Conservation (phyloP, 2,888 invertebrate species). For the Euproctis similis region DNA sequence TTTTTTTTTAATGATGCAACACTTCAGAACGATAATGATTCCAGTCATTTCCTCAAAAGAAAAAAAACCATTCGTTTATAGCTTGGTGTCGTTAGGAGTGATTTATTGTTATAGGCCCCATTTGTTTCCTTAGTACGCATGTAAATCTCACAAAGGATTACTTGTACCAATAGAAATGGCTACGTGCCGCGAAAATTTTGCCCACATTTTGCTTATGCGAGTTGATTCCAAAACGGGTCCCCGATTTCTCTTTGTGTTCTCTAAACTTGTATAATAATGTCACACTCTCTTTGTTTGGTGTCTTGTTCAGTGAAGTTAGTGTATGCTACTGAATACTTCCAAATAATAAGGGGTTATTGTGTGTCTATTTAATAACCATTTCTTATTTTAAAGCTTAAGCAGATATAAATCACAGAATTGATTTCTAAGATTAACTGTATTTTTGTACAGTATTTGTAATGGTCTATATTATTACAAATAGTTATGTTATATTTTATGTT, state of each 20-base stretch:
- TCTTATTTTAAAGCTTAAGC: too few relatives aligned
- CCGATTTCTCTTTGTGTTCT: conserved; percentile 1
- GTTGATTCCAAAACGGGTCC: conserved; percentile 4
- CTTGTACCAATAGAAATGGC: conserved; percentile 28
- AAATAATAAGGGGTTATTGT: too few relatives aligned
- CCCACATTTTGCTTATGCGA: conserved; percentile 8
- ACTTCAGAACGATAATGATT: conserved; percentile 8
- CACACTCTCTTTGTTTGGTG: too few relatives aligned
- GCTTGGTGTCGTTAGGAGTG: conserved; percentile 38
- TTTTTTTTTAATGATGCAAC: too few relatives aligned
- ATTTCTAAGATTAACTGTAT: too few relatives aligned
- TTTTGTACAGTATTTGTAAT: too few relatives aligned
- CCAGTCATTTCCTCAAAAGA: conserved; percentile 36
- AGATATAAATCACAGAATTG: too few relatives aligned
- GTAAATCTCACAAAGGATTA: conserved; percentile 32
- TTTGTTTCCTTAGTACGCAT: conserved; percentile 34
- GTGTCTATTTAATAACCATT: too few relatives aligned
- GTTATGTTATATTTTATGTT: too few relatives aligned
- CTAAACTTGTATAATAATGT: not conserved
- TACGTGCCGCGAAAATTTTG: conserved; percentile 22
- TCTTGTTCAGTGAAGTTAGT: too few relatives aligned
- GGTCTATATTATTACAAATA: too few relatives aligned
- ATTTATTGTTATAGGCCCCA: conserved; percentile 44
- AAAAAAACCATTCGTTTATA: conserved; percentile 37
- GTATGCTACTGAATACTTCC: too few relatives aligned